Conservation (phyloP, 92 coral and sea anemone species). For the Phenganax marumi region DNA sequence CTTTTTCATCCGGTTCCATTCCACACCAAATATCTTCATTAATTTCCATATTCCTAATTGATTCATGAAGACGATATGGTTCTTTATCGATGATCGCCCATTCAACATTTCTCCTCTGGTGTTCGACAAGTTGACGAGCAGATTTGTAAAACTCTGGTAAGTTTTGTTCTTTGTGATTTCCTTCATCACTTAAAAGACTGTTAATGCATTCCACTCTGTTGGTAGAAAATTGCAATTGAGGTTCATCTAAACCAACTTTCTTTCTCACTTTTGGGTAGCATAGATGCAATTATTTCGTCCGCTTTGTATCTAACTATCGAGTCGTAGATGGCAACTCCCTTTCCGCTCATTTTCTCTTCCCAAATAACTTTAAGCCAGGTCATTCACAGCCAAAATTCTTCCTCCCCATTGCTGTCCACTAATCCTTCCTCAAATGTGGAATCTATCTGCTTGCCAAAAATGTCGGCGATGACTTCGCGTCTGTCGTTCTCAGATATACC, state of each 20-base stretch:
- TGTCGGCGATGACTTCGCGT: slow-evolving; percentile 36
- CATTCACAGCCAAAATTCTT: no score
- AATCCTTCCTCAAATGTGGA: slow-evolving; percentile 47
- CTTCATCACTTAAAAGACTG: slow-evolving; percentile 38
- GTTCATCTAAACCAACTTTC: slow-evolving; percentile 45
- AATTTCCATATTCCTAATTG: slow-evolving; percentile 31
- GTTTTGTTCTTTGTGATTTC: background rate
- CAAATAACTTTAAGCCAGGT: no score
- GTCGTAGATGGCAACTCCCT: no score
- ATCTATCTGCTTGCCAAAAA: slow-evolving; percentile 49
- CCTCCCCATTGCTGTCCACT: slow-evolving; percentile 41
- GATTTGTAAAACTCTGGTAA: slow-evolving; percentile 28
- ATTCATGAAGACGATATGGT: slow-evolving; percentile 39
- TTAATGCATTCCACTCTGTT: slow-evolving; percentile 53
- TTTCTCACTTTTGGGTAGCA: no score
- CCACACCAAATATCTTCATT: slow-evolving; percentile 26
- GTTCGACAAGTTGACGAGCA: slow-evolving; percentile 21
- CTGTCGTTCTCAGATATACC: slow-evolving; percentile 36
- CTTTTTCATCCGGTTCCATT: slow-evolving; percentile 39
- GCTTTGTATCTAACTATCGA: no score
- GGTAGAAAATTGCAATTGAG: slow-evolving; percentile 25
- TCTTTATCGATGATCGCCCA: slow-evolving; percentile 55
- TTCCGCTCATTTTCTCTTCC: no score
- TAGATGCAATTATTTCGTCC: no score
- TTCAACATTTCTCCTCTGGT: slow-evolving; percentile 42